These are phyloP conservation scores for Oreonectes daqikongensis DNA, from an alignment of 2,797 vertebrate genomes.

Conservation along the genomic window DNA sequence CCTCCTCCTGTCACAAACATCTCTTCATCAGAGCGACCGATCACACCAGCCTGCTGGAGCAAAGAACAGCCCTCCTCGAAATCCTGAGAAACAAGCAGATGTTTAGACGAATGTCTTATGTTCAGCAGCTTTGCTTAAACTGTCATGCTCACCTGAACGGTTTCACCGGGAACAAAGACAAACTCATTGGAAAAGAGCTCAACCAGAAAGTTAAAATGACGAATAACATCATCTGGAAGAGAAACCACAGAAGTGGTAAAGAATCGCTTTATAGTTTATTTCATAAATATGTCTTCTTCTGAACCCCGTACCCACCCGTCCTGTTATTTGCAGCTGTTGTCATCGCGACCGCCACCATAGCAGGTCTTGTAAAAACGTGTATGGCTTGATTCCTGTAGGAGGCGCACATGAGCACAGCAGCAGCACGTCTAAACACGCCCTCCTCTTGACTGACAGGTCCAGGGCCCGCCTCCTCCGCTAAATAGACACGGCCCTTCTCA, in stretches of 20 bases:
- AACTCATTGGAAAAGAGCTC: slow-evolving; percentile 89
- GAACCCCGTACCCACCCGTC: slow-evolving; percentile 73
- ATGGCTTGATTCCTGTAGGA: slow-evolving; percentile 90
- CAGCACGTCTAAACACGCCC: slow-evolving; percentile 70
- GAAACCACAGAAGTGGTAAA: slow-evolving; percentile 11
- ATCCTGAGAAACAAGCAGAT: slow-evolving; percentile 74
- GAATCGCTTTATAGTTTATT: too few species aligned
- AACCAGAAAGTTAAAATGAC: slow-evolving; percentile 84
- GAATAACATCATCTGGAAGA: slow-evolving; percentile 81
- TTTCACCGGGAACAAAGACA: slow-evolving; percentile 84
- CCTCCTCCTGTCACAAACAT: slow-evolving; percentile 76
- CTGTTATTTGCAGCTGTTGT: slow-evolving; percentile 71
- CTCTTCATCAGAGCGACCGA: slow-evolving; percentile 73
- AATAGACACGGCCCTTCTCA: slow-evolving; percentile 72
- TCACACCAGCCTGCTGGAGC: slow-evolving; percentile 80
- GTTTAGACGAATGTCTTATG: not conserved
- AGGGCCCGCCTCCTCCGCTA: slow-evolving; percentile 71
- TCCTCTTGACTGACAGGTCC: slow-evolving; percentile 71
- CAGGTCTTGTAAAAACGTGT: slow-evolving; percentile 85
- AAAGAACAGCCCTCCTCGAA: slow-evolving; percentile 90
- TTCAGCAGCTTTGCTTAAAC: not conserved
- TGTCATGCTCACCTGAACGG: slow-evolving; percentile 78
- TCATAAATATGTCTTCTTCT: too few species aligned
- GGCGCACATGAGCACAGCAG: slow-evolving; percentile 81
- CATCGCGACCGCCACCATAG: slow-evolving; percentile 82